Evolutionary conservation across 1,140 invertebrate genomes (phyloP).

Genomic region (Sminthurinus signatus): DNA sequence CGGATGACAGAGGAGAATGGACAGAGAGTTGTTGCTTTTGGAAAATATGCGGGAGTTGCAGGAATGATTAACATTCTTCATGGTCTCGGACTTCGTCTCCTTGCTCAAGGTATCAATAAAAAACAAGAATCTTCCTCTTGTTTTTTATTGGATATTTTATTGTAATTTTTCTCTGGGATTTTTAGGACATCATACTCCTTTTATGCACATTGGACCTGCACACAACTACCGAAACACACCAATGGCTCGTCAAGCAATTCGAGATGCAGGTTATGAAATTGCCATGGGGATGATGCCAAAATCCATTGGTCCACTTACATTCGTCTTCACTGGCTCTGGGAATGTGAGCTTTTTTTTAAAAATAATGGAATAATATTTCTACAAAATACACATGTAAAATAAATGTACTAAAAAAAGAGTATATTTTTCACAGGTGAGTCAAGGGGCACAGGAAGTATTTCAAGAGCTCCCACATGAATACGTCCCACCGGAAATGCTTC

Average conservation of each 20-base stretch:
- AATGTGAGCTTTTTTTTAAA: too few relatives aligned
- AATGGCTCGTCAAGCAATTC: conserved; percentile 92
- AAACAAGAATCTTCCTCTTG: conserved; percentile 99
- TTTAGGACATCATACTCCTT: conserved; percentile 27
- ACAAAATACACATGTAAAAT: too few relatives aligned
- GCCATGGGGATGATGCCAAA: conserved; percentile 89
- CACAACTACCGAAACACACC: conserved; percentile 97
- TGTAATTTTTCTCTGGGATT: too few relatives aligned
- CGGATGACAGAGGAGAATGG: conserved; percentile 77
- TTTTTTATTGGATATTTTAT: conserved; percentile 56
- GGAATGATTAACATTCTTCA: conserved; percentile 99
- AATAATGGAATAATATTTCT: too few relatives aligned
- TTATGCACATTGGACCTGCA: conserved; percentile 91
- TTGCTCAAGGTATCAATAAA: too few relatives aligned
- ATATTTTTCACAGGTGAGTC: too few relatives aligned
- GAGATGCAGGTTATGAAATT: conserved; percentile 98
- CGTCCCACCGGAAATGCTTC: conserved; percentile 86
- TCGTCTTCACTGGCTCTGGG: conserved; percentile 92
- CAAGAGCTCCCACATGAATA: conserved; percentile 96
- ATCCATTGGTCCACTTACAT: conserved; percentile 93
- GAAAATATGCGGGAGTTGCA: conserved; percentile 96
- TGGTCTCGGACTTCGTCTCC: conserved; percentile 82
- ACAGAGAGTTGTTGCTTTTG: conserved; percentile 92
- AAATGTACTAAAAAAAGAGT: too few relatives aligned
- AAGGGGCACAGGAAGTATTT: conserved; percentile 95